Percentiles rank a stretch among this genome's conserved stretches.
These are phyloP conservation scores for Solenodon paradoxus DNA, from an alignment of 2,113 vertebrate genomes.

Conservation along the genomic window DNA sequence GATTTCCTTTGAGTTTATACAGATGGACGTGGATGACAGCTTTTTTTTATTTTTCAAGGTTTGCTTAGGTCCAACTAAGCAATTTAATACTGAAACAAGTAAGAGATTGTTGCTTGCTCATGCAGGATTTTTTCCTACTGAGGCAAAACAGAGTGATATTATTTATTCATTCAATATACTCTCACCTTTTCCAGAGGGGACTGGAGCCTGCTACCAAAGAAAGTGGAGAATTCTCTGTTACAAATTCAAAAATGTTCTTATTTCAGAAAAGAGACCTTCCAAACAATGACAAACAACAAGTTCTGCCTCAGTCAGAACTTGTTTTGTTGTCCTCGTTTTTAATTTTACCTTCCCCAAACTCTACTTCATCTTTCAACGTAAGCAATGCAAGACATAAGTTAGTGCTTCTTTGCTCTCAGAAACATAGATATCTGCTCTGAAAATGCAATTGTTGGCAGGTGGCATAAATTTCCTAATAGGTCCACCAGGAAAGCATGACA, in stretches of 20 bases:
- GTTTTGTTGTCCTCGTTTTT: background rate
- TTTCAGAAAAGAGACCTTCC: background rate
- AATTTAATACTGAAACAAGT: constrained; percentile 39
- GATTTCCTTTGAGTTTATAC: background rate
- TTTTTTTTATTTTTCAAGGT: background rate
- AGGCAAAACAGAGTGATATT: background rate
- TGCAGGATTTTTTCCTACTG: background rate
- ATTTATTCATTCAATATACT: constrained; percentile 5
- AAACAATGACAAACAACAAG: too few species aligned
- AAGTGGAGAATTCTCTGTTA: background rate
- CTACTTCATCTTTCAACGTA: background rate
- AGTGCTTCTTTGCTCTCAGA: too few species aligned
- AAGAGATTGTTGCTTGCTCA: constrained; percentile 8
- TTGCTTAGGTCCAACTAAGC: constrained; percentile 16
- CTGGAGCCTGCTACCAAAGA: background rate
- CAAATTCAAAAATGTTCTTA: background rate
- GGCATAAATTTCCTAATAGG: background rate
- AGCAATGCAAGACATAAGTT: background rate
- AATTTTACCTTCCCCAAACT: background rate
- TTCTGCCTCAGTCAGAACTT: background rate
- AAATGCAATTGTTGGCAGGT: background rate
- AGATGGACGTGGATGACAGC: background rate
- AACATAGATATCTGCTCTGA: background rate
- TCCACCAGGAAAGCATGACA: too few species aligned
- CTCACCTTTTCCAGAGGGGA: constrained; percentile 2